A percentile compares a stretch with the other conserved stretches of the same genome.
These are phyloP conservation scores for Lanius ludovicianus DNA, from an alignment of 2,113 vertebrate species.

Conservation along the genomic window DNA sequence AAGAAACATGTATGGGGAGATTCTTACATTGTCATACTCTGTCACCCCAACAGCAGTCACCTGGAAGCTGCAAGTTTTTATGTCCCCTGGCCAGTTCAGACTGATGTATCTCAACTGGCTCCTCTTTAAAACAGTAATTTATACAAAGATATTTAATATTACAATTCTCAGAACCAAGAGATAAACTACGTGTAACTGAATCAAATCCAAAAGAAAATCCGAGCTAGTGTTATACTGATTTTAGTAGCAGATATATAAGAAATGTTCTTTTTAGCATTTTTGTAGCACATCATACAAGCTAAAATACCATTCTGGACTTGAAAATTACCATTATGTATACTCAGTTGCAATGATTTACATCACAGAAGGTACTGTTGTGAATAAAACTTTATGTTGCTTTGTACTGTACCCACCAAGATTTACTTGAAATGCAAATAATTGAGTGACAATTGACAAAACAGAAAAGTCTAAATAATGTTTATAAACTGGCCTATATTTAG, in stretches of 20 bases:
- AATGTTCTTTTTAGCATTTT: not conserved
- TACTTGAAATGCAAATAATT: not conserved
- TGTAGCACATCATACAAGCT: not conserved
- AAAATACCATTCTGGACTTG: not conserved
- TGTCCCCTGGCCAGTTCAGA: not conserved
- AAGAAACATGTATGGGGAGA: not conserved
- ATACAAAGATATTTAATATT: not conserved
- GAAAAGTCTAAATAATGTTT: not conserved
- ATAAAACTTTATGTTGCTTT: not conserved
- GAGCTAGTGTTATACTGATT: not conserved
- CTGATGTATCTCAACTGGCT: not conserved
- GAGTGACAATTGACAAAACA: not conserved
- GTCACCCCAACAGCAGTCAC: not conserved
- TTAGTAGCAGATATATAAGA: not conserved
- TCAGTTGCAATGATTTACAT: not conserved
- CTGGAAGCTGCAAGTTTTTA: not conserved
- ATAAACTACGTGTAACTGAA: not conserved
- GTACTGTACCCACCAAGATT: not conserved
- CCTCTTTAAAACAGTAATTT: not conserved
- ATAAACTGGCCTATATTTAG: not conserved
- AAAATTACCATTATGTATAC: not conserved
- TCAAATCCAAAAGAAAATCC: not conserved
- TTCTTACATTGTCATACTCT: not conserved
- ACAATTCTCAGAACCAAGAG: not conserved
- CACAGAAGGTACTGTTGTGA: not conserved